Conservation (phyloP, 2,888 invertebrate genomes). For the Brachyptera putata region DNA sequence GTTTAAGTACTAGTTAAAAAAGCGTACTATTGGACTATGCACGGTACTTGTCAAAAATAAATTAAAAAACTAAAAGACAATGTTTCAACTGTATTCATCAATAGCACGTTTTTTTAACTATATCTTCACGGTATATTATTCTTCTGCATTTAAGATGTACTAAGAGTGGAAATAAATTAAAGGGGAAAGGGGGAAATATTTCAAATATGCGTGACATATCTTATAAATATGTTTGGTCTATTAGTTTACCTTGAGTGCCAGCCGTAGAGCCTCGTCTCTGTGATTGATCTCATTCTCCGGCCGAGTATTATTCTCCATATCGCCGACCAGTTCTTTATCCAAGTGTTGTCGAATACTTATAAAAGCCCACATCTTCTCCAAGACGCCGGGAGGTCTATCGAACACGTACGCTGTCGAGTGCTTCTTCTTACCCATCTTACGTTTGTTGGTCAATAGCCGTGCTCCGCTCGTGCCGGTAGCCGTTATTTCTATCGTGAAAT, state of each 20-base stretch:
- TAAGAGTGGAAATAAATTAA: no score
- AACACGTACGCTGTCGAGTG: background rate
- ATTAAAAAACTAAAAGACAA: no score
- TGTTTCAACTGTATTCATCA: no score
- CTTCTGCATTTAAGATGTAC: no score
- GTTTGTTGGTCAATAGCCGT: background rate
- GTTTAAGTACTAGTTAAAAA: no score
- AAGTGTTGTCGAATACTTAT: conserved; percentile 61
- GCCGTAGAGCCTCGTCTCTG: conserved; percentile 51
- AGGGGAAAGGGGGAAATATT: no score
- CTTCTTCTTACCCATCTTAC: conserved; percentile 3
- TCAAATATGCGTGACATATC: no score
- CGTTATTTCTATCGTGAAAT: background rate
- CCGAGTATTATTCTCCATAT: background rate
- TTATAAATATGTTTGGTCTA: no score
- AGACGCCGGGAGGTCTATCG: conserved; percentile 33
- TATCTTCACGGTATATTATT: no score
- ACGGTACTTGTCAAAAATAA: no score
- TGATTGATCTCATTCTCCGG: conserved; percentile 29
- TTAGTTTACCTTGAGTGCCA: conserved; percentile 58
- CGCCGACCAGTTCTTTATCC: conserved; percentile 40
- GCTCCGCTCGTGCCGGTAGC: background rate
- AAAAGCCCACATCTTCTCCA: conserved; percentile 62
- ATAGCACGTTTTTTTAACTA: no score
- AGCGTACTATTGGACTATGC: no score